Evolutionary conservation across 2,113 vertebrate species (phyloP).

Genomic region (Channa maculata): DNA sequence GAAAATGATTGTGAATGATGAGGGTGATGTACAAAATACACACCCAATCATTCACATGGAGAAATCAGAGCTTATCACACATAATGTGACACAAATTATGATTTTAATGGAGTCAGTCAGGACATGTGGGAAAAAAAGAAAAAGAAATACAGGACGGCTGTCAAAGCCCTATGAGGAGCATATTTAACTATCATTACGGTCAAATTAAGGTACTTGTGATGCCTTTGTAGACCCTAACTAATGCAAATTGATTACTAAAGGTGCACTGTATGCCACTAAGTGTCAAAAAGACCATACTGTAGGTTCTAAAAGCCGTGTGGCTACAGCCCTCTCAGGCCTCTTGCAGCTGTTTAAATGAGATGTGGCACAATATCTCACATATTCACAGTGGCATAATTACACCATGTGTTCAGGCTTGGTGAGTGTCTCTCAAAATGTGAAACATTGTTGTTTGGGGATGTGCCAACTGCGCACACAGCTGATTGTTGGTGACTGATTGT

Average conservation of each 20-base stretch:
- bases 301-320: neutral
- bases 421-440: constrained; percentile 28
- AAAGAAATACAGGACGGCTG: neutral
- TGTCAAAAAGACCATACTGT: constrained; percentile 12
- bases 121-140: neutral
- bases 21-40: neutral
- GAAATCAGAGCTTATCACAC: neutral
- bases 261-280: neutral
- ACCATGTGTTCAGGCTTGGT: constrained; percentile 36
- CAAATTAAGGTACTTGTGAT: neutral
- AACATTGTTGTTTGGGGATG: constrained; percentile 16
- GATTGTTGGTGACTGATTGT: constrained; percentile 20
- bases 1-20: neutral
- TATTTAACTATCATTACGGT: neutral
- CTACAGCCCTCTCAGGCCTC: constrained; percentile 15
- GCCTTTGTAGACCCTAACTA: neutral
- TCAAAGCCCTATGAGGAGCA: neutral
- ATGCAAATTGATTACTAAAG: constrained; percentile 14
- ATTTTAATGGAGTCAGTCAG: neutral
- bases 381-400: constrained; percentile 39
- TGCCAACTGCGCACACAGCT: constrained; percentile 27
- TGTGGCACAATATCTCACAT: neutral
- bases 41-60: neutral
- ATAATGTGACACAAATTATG: neutral
- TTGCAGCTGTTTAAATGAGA: constrained; percentile 25